These are phyloP conservation scores for Delichon dasypus DNA, from an alignment of 2,797 vertebrate species.

Conservation along the genomic window DNA sequence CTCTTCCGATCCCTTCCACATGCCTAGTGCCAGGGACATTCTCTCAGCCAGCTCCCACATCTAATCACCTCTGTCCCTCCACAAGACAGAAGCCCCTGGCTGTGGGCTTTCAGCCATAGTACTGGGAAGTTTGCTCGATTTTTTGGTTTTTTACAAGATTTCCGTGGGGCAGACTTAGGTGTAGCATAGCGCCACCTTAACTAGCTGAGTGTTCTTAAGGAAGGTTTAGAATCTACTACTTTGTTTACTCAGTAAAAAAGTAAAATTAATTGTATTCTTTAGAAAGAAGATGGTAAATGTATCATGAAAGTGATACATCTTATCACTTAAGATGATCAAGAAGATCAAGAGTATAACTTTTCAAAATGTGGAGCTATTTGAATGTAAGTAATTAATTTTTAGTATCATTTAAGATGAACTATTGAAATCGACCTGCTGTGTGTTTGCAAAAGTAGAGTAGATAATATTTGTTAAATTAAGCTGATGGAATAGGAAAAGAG, in stretches of 20 bases:
- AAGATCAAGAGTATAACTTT: not conserved
- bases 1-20: not conserved
- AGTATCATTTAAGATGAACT: not conserved
- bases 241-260: conserved; percentile 52
- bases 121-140: not conserved
- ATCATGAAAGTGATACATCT: not conserved
- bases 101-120: not conserved
- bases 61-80: not conserved
- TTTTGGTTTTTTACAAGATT: not conserved
- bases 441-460: not conserved
- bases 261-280: conserved; percentile 40
- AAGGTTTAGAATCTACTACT: conserved; percentile 43
- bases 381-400: not conserved
- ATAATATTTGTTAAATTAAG: not conserved
- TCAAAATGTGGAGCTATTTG: not conserved
- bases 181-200: not conserved
- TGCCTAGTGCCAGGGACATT: not conserved
- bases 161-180: not conserved
- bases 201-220: not conserved
- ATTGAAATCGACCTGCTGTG: not conserved
- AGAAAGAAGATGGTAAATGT: not conserved
- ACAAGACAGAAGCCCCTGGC: not conserved
- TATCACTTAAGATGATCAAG: no score
- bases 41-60: not conserved
- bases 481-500: not conserved